phyloP scores from a whole-genome alignment of 2,888 invertebrate genomes.

The Theretra japonica region DNA sequence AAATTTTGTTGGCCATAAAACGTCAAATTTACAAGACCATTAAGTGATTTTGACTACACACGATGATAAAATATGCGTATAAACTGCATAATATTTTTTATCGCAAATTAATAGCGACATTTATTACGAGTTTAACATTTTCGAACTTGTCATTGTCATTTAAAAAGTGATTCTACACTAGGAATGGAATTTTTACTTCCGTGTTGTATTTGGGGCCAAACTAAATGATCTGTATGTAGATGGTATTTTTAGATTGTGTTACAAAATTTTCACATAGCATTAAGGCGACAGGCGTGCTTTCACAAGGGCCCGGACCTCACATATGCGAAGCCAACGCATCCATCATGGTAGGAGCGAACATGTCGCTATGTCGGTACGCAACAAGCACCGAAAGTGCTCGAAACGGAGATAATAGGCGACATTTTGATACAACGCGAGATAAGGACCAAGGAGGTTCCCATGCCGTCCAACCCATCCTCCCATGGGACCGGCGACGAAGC shows the following conservation, averaged over 20 bases:
- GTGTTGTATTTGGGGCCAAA: neutral
- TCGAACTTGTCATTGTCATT: slow-evolving; percentile 43
- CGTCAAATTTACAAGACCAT: slow-evolving; percentile 65
- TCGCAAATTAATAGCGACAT: slow-evolving; percentile 53
- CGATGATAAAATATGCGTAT: slow-evolving; percentile 59
- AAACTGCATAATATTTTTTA: slow-evolving; percentile 59
- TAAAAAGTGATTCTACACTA: neutral
- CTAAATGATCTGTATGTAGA: slow-evolving; percentile 18
- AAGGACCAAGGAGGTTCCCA: slow-evolving; percentile 77
- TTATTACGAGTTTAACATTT: slow-evolving; percentile 35
- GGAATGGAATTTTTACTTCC: slow-evolving; percentile 16
- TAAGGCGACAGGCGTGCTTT: slow-evolving; percentile 51
- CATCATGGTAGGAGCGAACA: slow-evolving; percentile 77
- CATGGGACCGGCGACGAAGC: slow-evolving; percentile 54
- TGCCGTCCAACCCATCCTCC: slow-evolving; percentile 67
- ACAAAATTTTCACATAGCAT: slow-evolving; percentile 35
- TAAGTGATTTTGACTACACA: slow-evolving; percentile 57
- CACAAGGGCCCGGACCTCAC: slow-evolving; percentile 62
- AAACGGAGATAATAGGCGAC: slow-evolving; percentile 82
- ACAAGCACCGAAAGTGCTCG: slow-evolving; percentile 80
- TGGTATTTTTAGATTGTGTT: slow-evolving; percentile 36
- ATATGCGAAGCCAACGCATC: slow-evolving; percentile 69
- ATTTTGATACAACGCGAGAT: slow-evolving; percentile 81
- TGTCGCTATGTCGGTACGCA: slow-evolving; percentile 70
- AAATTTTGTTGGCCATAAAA: slow-evolving; percentile 60